A percentile compares a stretch with the other conserved stretches of the same genome.
These are phyloP conservation scores for Lobophora halterata DNA, from an alignment of 2,888 invertebrate genomes.

Conservation along the genomic window DNA sequence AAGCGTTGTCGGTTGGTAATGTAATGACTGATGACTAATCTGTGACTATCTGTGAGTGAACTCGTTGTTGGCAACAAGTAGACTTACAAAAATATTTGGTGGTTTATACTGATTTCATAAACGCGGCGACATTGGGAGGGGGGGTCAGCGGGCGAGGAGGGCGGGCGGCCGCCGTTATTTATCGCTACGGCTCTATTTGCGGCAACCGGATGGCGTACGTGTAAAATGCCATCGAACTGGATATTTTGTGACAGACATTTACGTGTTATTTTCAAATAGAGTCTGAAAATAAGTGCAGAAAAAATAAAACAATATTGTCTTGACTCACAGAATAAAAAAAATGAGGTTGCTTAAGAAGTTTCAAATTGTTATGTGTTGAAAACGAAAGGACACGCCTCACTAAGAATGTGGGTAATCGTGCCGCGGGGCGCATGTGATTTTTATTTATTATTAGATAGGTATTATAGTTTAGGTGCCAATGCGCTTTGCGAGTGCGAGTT, in stretches of 20 bases:
- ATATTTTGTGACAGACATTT: constrained; percentile 4
- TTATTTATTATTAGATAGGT: no score
- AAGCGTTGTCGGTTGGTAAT: not conserved
- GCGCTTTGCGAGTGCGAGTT: no score
- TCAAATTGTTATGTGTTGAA: no score
- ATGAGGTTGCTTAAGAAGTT: no score
- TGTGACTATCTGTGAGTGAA: no score
- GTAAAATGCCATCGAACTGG: constrained; percentile 4
- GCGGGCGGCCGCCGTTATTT: constrained; percentile 24
- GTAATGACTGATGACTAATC: no score
- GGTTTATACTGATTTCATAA: constrained; percentile 19
- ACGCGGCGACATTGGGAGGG: constrained; percentile 16
- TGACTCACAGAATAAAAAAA: no score
- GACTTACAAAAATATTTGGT: constrained; percentile 7
- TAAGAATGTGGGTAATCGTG: no score
- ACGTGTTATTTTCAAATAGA: not conserved
- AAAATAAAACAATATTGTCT: no score
- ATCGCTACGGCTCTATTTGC: constrained; percentile 24
- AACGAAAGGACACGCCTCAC: no score
- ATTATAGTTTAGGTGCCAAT: no score
- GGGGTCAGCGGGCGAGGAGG: constrained; percentile 9
- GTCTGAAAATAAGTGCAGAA: not conserved
- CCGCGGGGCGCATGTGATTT: no score
- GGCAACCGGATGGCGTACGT: constrained; percentile 11
- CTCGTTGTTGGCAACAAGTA: constrained; percentile 14